Percentiles rank a stretch among this genome's conserved stretches.
These are phyloP conservation scores for Spisula subtruncata DNA, from an alignment of 2,888 invertebrate species.

Conservation along the genomic window DNA sequence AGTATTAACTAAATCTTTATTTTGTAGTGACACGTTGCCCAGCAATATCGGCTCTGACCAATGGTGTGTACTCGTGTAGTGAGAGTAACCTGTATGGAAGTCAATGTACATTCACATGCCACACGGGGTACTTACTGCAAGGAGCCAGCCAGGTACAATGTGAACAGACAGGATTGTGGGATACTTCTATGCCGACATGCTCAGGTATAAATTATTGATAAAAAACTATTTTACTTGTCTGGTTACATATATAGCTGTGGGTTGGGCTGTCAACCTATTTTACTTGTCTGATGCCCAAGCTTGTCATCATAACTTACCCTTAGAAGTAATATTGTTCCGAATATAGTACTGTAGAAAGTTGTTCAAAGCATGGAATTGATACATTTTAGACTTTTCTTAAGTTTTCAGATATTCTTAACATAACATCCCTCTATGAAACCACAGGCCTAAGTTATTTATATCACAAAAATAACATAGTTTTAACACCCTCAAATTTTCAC, in stretches of 20 bases:
- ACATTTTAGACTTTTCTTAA: too few species aligned
- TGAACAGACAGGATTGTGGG: neutral
- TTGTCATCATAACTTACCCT: neutral
- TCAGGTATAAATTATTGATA: neutral
- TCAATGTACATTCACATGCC: slow-evolving; percentile 23
- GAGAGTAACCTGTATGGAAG: slow-evolving; percentile 9
- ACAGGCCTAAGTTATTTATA: too few species aligned
- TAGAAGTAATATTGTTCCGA: too few species aligned
- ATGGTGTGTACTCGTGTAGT: slow-evolving; percentile 19
- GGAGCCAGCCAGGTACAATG: neutral
- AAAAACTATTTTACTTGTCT: neutral
- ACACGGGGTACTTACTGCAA: slow-evolving; percentile 10
- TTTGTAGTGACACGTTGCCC: slow-evolving; percentile 12
- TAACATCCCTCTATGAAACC: too few species aligned
- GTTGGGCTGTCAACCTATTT: neutral
- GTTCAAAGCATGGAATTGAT: too few species aligned
- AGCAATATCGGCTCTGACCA: neutral
- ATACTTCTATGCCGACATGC: neutral
- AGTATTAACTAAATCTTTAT: neutral
- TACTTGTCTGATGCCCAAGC: neutral
- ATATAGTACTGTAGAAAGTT: too few species aligned
- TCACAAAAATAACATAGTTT: too few species aligned
- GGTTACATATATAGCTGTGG: too few species aligned
- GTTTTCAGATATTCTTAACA: too few species aligned
- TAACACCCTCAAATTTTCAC: too few species aligned